These are phyloP conservation scores for Vicugna pacos DNA, from an alignment of 2,113 vertebrate species.

Conservation along the genomic window DNA sequence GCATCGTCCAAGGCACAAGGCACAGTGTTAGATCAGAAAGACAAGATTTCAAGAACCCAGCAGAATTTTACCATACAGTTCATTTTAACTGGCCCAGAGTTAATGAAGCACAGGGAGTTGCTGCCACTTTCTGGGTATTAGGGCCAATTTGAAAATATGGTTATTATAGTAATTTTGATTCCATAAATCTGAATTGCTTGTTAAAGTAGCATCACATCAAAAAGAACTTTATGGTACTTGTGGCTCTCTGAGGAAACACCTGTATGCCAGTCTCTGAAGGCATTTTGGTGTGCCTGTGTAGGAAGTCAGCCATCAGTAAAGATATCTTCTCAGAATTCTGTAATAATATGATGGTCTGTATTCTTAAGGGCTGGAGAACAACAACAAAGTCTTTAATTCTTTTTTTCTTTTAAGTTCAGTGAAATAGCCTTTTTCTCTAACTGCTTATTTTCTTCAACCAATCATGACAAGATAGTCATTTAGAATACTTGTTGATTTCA, in stretches of 20 bases:
- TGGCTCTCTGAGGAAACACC: neutral
- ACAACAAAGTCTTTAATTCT: neutral
- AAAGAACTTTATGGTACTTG: neutral
- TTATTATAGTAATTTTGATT: neutral
- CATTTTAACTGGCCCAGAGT: neutral
- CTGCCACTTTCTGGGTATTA: neutral
- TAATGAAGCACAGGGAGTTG: neutral
- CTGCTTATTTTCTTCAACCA: constrained; percentile 19
- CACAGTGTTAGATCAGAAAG: neutral
- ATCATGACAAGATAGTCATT: neutral
- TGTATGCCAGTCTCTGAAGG: neutral
- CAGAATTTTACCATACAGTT: neutral
- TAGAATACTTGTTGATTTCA: constrained; percentile 33
- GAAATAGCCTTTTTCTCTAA: constrained; percentile 27
- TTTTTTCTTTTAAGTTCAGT: constrained; percentile 16
- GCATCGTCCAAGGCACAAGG: neutral
- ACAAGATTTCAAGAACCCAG: neutral
- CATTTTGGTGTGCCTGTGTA: neutral
- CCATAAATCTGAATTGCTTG: neutral
- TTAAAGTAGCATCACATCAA: neutral
- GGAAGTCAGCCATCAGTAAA: neutral
- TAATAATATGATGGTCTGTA: neutral
- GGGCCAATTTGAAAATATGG: constrained; percentile 13
- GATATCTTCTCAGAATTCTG: neutral
- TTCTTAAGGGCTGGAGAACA: neutral